These are phyloP conservation scores for Enteromius anoplus DNA, from an alignment of 2,797 vertebrate species.

Conservation along the genomic window DNA sequence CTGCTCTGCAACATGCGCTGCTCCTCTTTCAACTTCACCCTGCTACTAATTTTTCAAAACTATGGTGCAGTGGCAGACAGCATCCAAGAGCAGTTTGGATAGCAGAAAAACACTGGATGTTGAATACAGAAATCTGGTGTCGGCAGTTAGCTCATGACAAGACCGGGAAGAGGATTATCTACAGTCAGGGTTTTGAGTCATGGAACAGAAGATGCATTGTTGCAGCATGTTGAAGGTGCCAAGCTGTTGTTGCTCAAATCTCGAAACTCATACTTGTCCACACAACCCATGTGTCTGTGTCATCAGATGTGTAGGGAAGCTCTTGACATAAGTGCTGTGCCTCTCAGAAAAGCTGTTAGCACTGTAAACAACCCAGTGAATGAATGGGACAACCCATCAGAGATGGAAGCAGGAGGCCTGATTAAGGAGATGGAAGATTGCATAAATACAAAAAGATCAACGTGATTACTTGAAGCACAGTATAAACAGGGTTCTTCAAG, in stretches of 20 bases:
- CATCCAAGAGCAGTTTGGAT: not conserved
- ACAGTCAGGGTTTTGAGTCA: slow-evolving; percentile 50
- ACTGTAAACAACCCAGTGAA: slow-evolving; percentile 59
- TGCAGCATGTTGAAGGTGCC: slow-evolving; percentile 51
- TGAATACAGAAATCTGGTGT: slow-evolving; percentile 9
- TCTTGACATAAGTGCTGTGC: slow-evolving; percentile 27
- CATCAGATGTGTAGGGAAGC: slow-evolving; percentile 64
- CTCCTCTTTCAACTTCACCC: slow-evolving; percentile 30
- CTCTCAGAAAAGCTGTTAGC: slow-evolving; percentile 62
- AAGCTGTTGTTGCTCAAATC: slow-evolving; percentile 63
- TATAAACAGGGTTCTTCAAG: slow-evolving; percentile 11
- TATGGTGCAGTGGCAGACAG: not conserved
- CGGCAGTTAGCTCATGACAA: slow-evolving; percentile 14
- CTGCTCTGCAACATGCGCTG: slow-evolving; percentile 53
- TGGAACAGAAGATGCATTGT: slow-evolving; percentile 58
- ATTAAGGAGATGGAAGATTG: slow-evolving; percentile 2
- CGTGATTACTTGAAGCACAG: slow-evolving; percentile 30
- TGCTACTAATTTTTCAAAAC: slow-evolving; percentile 45
- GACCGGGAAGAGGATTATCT: not conserved
- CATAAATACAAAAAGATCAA: slow-evolving; percentile 42
- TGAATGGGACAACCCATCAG: slow-evolving; percentile 20
- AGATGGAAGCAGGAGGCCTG: not conserved
- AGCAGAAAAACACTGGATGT: slow-evolving; percentile 7
- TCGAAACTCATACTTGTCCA: slow-evolving; percentile 23
- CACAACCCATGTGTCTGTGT: slow-evolving; percentile 75